A percentile compares a stretch with the other conserved stretches of the same genome.
These are phyloP conservation scores for Hydroisotoma schaefferi DNA, from an alignment of 2,888 invertebrate genomes.

Conservation along the genomic window DNA sequence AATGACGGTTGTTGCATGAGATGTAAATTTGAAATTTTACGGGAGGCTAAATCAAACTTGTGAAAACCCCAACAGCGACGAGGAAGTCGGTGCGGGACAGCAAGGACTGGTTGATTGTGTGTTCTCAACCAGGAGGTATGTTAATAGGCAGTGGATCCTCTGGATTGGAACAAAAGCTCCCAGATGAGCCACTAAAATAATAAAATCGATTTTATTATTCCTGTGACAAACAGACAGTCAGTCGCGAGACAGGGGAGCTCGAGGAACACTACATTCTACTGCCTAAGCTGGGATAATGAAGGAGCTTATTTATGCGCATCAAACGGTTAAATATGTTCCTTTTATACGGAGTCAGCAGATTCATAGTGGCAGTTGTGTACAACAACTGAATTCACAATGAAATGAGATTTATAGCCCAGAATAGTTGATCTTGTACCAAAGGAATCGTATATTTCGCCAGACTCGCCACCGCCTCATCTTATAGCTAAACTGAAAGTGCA, in stretches of 20 bases:
- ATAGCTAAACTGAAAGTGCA: too few species aligned
- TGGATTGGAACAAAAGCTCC: slow-evolving; percentile 30
- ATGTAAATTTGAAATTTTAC: slow-evolving; percentile 17
- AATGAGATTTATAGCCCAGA: slow-evolving; percentile 15
- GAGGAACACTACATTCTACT: too few species aligned
- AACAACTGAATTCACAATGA: slow-evolving; percentile 14
- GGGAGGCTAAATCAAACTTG: slow-evolving; percentile 13
- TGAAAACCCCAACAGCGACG: neutral
- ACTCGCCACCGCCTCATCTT: too few species aligned
- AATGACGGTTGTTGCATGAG: neutral
- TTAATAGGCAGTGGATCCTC: slow-evolving; percentile 4
- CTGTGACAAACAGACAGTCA: slow-evolving; percentile 20
- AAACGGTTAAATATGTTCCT: slow-evolving; percentile 38
- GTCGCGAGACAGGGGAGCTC: slow-evolving; percentile 6
- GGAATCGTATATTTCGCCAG: neutral
- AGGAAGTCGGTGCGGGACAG: too few species aligned
- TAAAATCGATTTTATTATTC: slow-evolving; percentile 46
- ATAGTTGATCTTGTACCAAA: neutral
- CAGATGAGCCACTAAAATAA: slow-evolving; percentile 44
- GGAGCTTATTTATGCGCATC: slow-evolving; percentile 42
- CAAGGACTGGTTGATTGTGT: slow-evolving; percentile 1
- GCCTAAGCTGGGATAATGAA: slow-evolving; percentile 39
- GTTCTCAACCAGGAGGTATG: neutral
- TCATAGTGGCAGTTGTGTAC: slow-evolving; percentile 1
- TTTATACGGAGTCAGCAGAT: slow-evolving; percentile 19